Evolutionary conservation across 1,140 invertebrate species (phyloP).

Genomic region (Metaphire vulgaris): DNA sequence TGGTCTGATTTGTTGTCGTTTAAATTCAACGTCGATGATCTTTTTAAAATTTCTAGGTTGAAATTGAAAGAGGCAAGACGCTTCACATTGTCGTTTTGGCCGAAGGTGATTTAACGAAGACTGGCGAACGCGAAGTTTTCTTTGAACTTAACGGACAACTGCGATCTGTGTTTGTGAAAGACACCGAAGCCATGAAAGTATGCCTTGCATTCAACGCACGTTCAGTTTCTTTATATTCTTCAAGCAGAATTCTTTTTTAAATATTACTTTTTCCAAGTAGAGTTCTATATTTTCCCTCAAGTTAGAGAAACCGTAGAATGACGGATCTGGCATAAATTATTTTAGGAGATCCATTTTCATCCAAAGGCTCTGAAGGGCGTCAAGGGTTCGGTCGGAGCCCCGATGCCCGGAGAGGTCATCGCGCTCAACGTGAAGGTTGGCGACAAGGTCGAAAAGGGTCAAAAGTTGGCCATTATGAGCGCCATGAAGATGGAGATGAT

Average conservation of each 20-base stretch:
- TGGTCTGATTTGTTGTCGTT: no score
- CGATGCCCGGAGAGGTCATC: conserved; percentile 89
- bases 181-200: conserved; percentile 86
- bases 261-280: no score
- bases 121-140: conserved; percentile 92
- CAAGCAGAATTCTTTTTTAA: no score
- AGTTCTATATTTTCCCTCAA: no score
- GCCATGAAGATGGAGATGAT: conserved; percentile 99
- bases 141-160: conserved; percentile 98
- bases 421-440: conserved; percentile 66
- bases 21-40: no score
- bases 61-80: conserved; percentile 91
- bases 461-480: conserved; percentile 83
- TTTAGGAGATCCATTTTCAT: conserved; percentile 80
- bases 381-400: conserved; percentile 82
- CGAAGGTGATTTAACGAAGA: conserved; percentile 65
- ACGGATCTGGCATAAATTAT: no score
- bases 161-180: conserved; percentile 83
- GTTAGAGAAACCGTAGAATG: no score
- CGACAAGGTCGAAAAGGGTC: conserved; percentile 79
- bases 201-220: no score
- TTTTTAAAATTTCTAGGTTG: no score
- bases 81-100: conserved; percentile 89
- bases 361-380: conserved; percentile 85
- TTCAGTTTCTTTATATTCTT: no score